Base-by-base conservation (phyloP, 2,113 vertebrate species). In the Echinops telfairi region DNA sequence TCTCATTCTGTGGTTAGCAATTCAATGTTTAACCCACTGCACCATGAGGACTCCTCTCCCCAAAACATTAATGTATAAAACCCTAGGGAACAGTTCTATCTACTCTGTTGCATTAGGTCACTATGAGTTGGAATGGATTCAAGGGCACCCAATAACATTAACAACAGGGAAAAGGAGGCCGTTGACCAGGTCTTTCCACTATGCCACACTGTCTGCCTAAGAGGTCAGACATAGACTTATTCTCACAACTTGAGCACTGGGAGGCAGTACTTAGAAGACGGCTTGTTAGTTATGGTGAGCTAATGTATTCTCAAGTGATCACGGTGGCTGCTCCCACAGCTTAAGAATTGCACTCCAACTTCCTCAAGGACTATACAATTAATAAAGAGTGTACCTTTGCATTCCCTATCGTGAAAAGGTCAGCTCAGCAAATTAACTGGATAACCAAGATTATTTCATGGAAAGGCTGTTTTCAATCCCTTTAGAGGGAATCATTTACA, bases 291-390 rank as follows among this genome's bases (percentile, higher is more conserved):
- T 91, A 89, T 60, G 82, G 22, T 17, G 68, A 53, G 78, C 31
- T 70, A 76, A 71, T 91, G 85, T 90, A 90, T 92, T 91, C 70
- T 95, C 92, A 66, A 83, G 66, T 79, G 57, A 89, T 91, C 90
- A 78, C 17, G 79, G 62, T 82, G 77, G 68, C 68, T 88, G 73
- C 22, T 86, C 33, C 64, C 27, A 70, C 64, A 87, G 57, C 64
- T 92, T 66, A 53, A 89, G 89, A 86, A 87, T 93, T 81, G 87
- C 27, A 95, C 79, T 77, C 87, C 75, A 92, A 60, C 25, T 83
- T 89, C 71, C 80, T 70, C 87, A 92, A 90, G 62, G 68, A 81
- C 38, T 58, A 64, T 62, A 58, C 78, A 60, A 81, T 43, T 64
- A 75, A 87, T 76, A 80, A 0, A 66, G 68, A 75, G 22, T 71